Base-by-base conservation (phyloP, 2,888 invertebrate genomes). In the Gerris lacustris region DNA sequence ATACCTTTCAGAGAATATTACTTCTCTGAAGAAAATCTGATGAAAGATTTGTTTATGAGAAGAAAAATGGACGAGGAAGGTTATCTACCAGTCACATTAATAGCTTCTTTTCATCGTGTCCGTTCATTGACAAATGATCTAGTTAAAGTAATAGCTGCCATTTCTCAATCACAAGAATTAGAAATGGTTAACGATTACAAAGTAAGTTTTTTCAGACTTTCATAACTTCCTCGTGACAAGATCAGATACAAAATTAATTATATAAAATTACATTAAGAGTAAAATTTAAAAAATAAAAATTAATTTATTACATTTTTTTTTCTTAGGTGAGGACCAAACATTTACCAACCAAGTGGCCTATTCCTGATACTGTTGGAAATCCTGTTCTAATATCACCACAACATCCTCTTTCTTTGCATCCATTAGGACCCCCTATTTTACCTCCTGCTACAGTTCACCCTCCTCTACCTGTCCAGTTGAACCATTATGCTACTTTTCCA, bases 41-140 rank as follows among this genome's bases (percentile, higher is more conserved):
- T 91, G 77, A 88, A 93, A 77, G 99, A 99, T 80, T 94, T 97
- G 84, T 99, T 94, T 85, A 85, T 99, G 75, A 88, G 98, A 47
- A 88, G 96, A 77, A 96, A 96, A 86, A 99, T 99, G 99, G 92
- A 94, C 77, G 81, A 86, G 5, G 90, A 95, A 78, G 99, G 99
- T 70, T 98, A 90, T 79, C 87, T 98, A 74, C 95, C 96, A 0
- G 88, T 99, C 67, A 89, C 92, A 73, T 83, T 98, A 74, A 95
- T 99, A 75, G 96, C 96, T 71, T 94, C 96, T 18, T 99, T 99
- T 83, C 94, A 96, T 82, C 88, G 98, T 77, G 91, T 99, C 74
- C 86, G 93, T 76, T 88, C 90, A 69, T 84, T 97, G 75, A 95
- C 95, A 6, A 87, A 88, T 47, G 94, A 97, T 80, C 84, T 95